Evolutionary conservation across 2,113 vertebrate species (phyloP).

Genomic region (Tauraco erythrolophus): DNA sequence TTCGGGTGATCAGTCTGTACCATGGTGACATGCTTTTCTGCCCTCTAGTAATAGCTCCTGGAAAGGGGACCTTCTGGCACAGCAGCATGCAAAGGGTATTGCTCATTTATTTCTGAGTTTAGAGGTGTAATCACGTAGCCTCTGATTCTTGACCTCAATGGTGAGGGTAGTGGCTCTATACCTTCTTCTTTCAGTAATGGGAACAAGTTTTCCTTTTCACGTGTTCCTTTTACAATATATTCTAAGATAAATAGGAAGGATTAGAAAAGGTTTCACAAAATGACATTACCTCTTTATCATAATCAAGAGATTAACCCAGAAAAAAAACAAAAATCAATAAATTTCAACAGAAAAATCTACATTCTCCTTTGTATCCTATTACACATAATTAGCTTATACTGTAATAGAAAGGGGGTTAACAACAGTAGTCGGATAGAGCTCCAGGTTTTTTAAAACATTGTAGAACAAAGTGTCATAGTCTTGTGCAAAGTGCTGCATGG

Average conservation of each 20-base stretch:
- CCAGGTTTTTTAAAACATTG: neutral
- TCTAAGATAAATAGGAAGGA: constrained; percentile 24
- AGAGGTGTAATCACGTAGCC: neutral
- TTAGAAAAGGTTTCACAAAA: constrained; percentile 10
- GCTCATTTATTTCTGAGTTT: constrained; percentile 43
- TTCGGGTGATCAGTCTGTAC: neutral
- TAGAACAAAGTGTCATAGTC: neutral
- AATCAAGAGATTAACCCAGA: constrained; percentile 19
- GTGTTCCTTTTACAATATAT: neutral
- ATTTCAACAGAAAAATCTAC: constrained; percentile 11
- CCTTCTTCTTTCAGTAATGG: neutral
- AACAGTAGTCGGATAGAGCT: neutral
- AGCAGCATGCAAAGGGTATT: neutral
- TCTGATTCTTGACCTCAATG: constrained; percentile 7
- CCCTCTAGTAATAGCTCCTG: neutral
- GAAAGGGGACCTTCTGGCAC: neutral
- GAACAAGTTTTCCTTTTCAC: constrained; percentile 47
- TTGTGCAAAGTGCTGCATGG: neutral
- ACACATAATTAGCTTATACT: neutral
- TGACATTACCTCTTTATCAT: neutral
- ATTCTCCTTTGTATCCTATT: neutral
- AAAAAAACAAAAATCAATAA: neutral
- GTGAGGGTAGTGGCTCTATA: constrained; percentile 19
- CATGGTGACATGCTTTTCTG: neutral
- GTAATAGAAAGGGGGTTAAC: neutral